Base-by-base conservation (phyloP, 2,888 invertebrate species). In the Petrolisthes cinctipes region DNA sequence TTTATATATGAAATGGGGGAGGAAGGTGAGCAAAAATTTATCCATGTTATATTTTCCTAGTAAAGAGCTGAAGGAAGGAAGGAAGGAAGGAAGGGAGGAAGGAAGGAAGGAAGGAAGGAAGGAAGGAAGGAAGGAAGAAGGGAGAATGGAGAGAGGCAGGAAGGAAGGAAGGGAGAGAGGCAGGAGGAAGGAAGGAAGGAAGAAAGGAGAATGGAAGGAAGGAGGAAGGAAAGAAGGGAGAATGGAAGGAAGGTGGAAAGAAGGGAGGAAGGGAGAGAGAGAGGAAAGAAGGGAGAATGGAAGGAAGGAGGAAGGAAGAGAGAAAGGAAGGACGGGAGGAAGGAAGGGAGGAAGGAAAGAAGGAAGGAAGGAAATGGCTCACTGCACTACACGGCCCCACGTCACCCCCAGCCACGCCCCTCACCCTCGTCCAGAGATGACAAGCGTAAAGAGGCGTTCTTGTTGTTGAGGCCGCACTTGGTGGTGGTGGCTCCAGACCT, bases 401-500 rank as follows among this genome's bases (percentile, higher is more conserved):
- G 61, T 66, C 81, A 17, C 14, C 14, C 57, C n/a, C 57, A 9
- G 37, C 57, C 81, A 56, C 17, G 61, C 57, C 61, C 14, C 37
- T 37, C 37, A 37, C 23, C 61, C 57, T 51, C 51, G 81, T 81
- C 61, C 57, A 81, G 56, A 78, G 54, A 78, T 78, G 78, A 78
- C 78, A 78, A 78, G 78, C 78, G 78, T 53, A 78, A 78, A 78
- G 54, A 37, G 37, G 37, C 37, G 37, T 37, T 37, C 37, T 37
- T 37, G 37, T 37, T 37, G 37, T 37, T 37, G 37, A 37, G 37
- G 37, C 37, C 37, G 37, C 37, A 37, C 37, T 37, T 37, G 37
- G 37, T 37, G 37, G 37, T 37, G 37, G 37, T 37, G 37, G 37
- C 37, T 37, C 37, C 37, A 37, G 37, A 37, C 37, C 37, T 37